Evolutionary conservation across 2,113 vertebrate genomes (phyloP).

Genomic region (Thunnus maccoyii): DNA sequence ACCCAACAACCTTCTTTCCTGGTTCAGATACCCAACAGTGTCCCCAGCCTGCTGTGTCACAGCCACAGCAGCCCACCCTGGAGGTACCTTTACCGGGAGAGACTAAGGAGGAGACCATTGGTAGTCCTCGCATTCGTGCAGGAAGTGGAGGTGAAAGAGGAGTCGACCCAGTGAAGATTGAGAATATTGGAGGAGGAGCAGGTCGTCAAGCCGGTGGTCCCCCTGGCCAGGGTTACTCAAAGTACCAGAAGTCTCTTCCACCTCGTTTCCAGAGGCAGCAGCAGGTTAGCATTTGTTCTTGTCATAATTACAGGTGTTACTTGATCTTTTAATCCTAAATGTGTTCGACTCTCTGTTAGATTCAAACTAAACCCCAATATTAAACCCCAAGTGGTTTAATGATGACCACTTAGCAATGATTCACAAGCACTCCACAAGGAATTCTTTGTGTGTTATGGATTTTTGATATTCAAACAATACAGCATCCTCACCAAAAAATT

Average conservation of each 20-base stretch:
- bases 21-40: constrained; percentile 82
- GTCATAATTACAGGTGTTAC: not conserved
- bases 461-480: too few species aligned
- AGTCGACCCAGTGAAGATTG: constrained; percentile 83
- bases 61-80: constrained; percentile 70
- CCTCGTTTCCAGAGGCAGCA: constrained; percentile 95
- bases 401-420: too few species aligned
- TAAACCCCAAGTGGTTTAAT: too few species aligned
- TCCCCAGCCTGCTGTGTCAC: constrained; percentile 77
- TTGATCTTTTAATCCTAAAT: not conserved
- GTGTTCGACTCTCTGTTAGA: not conserved
- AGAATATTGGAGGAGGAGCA: constrained; percentile 76
- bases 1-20: not conserved
- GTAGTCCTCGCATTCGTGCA: constrained; percentile 68
- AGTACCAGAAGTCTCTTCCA: constrained; percentile 94
- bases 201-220: constrained; percentile 80
- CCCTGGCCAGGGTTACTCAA: constrained; percentile 88
- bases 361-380: too few species aligned
- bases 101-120: constrained; percentile 82
- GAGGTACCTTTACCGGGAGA: constrained; percentile 83
- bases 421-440: too few species aligned
- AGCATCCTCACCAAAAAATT: too few species aligned
- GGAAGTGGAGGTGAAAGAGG: constrained; percentile 74
- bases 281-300: constrained; percentile 83
- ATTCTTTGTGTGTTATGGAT: too few species aligned